Evolutionary conservation across 2,888 invertebrate genomes (phyloP).

Genomic region (Furcula furcula): DNA sequence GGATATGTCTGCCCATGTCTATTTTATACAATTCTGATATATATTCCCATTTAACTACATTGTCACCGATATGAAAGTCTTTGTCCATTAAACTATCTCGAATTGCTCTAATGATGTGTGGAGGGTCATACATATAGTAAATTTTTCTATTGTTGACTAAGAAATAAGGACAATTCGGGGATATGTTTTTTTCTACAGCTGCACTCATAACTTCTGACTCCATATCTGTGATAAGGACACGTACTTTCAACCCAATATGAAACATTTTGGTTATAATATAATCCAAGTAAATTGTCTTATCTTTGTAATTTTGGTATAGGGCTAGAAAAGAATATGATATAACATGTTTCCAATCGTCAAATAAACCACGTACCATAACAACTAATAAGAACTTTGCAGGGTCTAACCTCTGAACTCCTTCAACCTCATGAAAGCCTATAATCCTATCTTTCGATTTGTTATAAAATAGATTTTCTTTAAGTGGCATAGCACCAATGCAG

Average conservation of each 20-base stretch:
- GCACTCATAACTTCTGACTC: slow-evolving; percentile 9
- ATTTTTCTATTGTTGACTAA: slow-evolving; percentile 11
- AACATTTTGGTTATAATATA: slow-evolving; percentile 12
- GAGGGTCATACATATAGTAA: slow-evolving; percentile 25
- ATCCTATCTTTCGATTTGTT: slow-evolving; percentile 19
- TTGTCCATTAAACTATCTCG: slow-evolving; percentile 9
- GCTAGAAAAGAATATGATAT: slow-evolving; percentile 13
- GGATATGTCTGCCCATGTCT: slow-evolving; percentile 13
- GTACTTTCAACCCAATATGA: slow-evolving; percentile 21
- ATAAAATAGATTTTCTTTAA: slow-evolving; percentile 19
- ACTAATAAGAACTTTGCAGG: slow-evolving; percentile 16
- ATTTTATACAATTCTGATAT: slow-evolving; percentile 17
- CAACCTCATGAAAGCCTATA: slow-evolving; percentile 23
- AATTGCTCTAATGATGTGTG: slow-evolving; percentile 16
- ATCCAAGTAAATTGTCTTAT: slow-evolving; percentile 7
- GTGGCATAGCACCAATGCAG: slow-evolving; percentile 12
- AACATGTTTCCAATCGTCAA: slow-evolving; percentile 23
- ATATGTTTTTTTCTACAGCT: slow-evolving; percentile 4
- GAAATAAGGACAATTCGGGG: slow-evolving; percentile 7
- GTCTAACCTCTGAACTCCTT: slow-evolving; percentile 11
- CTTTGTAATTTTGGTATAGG: slow-evolving; percentile 5
- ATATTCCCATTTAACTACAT: slow-evolving; percentile 18
- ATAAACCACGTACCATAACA: slow-evolving; percentile 24
- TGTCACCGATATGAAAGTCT: slow-evolving; percentile 3
- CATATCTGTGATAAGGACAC: slow-evolving; percentile 19